Base-by-base conservation (phyloP, 2,797 vertebrate species). In the Yasuhikotakia modesta region DNA sequence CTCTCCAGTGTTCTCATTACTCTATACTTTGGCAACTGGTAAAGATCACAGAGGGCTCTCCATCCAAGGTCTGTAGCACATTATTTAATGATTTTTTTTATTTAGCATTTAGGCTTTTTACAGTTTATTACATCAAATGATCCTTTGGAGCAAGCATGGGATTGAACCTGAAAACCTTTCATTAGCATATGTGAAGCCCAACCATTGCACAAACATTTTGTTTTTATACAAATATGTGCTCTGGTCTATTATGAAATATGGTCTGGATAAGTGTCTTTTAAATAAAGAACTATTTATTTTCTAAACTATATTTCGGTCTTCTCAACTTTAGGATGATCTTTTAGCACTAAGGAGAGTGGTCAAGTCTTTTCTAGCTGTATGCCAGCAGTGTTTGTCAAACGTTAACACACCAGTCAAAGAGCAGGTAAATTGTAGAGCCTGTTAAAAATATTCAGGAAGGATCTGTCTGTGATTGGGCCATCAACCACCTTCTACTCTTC, bases 21-120 rank as follows among this genome's bases (percentile, higher is more conserved):
- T 98, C 97, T 70, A 95, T 99, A 90, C 95, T 99, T 53, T 99
- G 97, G 97, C 97, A 99, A 91, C 93, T 99, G 91, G 97, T 98
- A 86, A 98, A 97, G 88, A 95, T 98, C 91, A 98, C 97, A 13
- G 97, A 99, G 84, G 96, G 97, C 57, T 94, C 95, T 78, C 97
- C 97, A 86, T 96, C 95, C 90, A 99, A 99, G 95, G 97, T 99
- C 91, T 46, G 16, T 11, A 45, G 21, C 12, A 13, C 17, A 21
- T 48, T 8, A n/a, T 45, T 69, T 50, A 35, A 22, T 50, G 48
- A 22, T 48, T 32, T 48, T 32, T 48, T 2, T 30, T 12, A 63
- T 24, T 52, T 21, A 22, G 57, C 24, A 58, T 39, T 39, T 14
- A 16, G 4, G 1, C 22, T 27, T 48, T 63, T 35, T 11, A 63